Evolutionary conservation across 2,888 invertebrate species (phyloP).

Genomic region (Creontiades dilutus): DNA sequence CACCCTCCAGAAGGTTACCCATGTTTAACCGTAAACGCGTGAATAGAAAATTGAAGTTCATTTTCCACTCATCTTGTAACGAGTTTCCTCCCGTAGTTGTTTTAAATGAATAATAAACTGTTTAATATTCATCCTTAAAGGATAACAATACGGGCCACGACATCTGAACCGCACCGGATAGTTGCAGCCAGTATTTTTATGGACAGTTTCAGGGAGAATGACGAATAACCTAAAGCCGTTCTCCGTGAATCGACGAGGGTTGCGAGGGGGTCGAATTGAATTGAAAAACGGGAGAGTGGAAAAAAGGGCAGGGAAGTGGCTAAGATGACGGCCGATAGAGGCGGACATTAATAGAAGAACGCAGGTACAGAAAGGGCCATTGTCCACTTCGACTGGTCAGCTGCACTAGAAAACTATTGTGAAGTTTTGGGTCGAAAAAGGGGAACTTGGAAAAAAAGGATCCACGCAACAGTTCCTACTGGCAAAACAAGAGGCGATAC

Average conservation of each 20-base stretch:
- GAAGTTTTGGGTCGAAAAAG: conserved; percentile 54
- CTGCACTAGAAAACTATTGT: conserved; percentile 70
- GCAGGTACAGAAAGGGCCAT: conserved; percentile 66
- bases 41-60: too few relatives aligned
- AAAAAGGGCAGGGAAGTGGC: conserved; percentile 45
- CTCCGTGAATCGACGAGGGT: not conserved
- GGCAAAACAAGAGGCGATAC: conserved; percentile 40
- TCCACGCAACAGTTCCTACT: conserved; percentile 56
- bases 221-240: not conserved
- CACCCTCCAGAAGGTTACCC: too few relatives aligned
- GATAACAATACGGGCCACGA: too few relatives aligned
- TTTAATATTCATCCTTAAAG: too few relatives aligned
- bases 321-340: conserved; percentile 58
- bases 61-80: too few relatives aligned
- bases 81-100: too few relatives aligned
- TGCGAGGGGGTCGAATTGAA: conserved; percentile 37
- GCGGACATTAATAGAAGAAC: conserved; percentile 68
- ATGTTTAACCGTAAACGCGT: too few relatives aligned
- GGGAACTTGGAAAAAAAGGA: not conserved
- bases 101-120: too few relatives aligned
- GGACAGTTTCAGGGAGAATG: not conserved
- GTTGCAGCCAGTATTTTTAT: not conserved
- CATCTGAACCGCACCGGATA: not conserved
- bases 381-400: conserved; percentile 70
- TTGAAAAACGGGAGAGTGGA: conserved; percentile 44